Percentiles rank a stretch among this genome's conserved stretches.
Evolutionary conservation across 2,797 vertebrate genomes (phyloP).

Genomic region (Poeciliopsis infans): DNA sequence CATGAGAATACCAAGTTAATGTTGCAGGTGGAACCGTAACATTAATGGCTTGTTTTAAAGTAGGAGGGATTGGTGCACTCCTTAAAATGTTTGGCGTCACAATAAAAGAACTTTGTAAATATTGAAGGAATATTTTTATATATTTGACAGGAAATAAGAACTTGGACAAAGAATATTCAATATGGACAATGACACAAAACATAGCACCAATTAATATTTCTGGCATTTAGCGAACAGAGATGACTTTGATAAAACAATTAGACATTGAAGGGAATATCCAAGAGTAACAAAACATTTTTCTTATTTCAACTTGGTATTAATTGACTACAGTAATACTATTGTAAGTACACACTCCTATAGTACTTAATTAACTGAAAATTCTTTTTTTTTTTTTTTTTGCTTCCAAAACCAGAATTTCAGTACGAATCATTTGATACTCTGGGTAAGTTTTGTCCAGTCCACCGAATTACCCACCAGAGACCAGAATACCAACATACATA

Average conservation of each 20-base stretch:
- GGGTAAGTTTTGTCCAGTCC: neutral
- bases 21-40: neutral
- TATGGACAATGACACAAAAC: neutral
- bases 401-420: neutral
- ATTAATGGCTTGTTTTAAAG: neutral
- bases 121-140: neutral
- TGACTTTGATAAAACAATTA: neutral
- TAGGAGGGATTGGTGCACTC: neutral
- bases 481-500: conserved; percentile 13
- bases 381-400: neutral
- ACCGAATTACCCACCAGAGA: conserved; percentile 5
- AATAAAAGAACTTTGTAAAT: neutral
- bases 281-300: neutral
- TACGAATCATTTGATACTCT: conserved; percentile 10
- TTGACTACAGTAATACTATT: neutral
- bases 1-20: neutral
- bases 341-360: neutral
- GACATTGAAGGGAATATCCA: neutral
- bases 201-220: neutral
- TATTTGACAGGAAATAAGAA: neutral
- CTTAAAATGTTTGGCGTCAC: neutral
- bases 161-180: neutral
- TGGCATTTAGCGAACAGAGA: neutral
- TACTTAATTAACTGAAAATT: neutral
- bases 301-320: neutral